A percentile compares a stretch with the other conserved stretches of the same genome.
These are phyloP conservation scores for Corynorhinus townsendii DNA, from an alignment of 2,113 vertebrate species.

Conservation along the genomic window DNA sequence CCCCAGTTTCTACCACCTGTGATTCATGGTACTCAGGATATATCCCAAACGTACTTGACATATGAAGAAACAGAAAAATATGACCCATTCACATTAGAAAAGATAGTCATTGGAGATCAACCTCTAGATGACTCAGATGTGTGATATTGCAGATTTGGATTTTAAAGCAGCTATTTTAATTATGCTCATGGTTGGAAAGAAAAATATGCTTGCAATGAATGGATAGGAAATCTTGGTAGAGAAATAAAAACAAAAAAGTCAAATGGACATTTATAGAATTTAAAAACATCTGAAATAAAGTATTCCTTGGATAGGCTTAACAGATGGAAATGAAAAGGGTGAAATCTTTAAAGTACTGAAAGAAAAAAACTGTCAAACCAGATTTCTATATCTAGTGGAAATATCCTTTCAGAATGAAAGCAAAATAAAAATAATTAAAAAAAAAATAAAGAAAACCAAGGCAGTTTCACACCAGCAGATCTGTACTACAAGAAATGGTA, in stretches of 20 bases:
- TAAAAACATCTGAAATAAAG: not conserved
- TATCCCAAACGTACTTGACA: not conserved
- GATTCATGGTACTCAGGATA: not conserved
- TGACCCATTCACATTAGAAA: not conserved
- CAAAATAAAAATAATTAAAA: not conserved
- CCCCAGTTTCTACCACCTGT: not conserved
- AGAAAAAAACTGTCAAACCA: not conserved
- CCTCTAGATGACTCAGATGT: not conserved
- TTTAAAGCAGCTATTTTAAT: not conserved
- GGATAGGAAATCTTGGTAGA: not conserved
- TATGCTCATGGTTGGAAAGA: not conserved
- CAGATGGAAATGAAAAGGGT: not conserved
- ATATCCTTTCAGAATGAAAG: not conserved
- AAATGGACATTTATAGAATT: not conserved
- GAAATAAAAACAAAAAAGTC: not conserved
- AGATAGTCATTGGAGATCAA: not conserved
- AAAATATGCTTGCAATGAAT: not conserved
- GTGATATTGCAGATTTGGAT: not conserved
- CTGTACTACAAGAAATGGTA: not conserved
- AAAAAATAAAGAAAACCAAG: not conserved
- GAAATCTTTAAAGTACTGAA: not conserved
- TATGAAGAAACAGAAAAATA: not conserved
- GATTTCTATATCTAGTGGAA: not conserved
- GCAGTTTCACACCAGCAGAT: not conserved
- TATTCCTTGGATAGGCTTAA: not conserved